phyloP scores from a whole-genome alignment of 2,888 invertebrate genomes.

The Trypoxylon attenuatum region DNA sequence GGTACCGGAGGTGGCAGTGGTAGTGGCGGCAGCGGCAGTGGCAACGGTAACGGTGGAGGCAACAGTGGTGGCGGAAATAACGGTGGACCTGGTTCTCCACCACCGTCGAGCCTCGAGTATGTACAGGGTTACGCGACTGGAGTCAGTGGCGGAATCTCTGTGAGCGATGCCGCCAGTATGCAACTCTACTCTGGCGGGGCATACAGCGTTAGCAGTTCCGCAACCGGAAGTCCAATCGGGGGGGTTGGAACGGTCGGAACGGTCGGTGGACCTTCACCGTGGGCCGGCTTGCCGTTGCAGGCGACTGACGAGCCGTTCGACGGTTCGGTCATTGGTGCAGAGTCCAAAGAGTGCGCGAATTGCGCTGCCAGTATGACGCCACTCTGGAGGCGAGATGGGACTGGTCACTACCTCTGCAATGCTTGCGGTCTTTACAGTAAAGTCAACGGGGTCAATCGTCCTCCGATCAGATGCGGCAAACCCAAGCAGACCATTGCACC shows the following conservation, averaged over 20 bases:
- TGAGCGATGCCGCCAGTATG: constrained; percentile 62
- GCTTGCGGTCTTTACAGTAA: constrained; percentile 82
- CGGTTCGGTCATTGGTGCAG: constrained; percentile 73
- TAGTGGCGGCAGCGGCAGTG: no score
- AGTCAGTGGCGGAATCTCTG: constrained; percentile 63
- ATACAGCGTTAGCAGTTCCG: constrained; percentile 69
- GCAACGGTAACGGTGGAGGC: no score
- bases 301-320: constrained; percentile 77
- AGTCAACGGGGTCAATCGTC: constrained; percentile 78
- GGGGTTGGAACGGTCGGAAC: no score
- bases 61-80: no score
- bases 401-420: constrained; percentile 91
- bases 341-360: constrained; percentile 84
- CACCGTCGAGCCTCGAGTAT: constrained; percentile 64
- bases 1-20: no score
- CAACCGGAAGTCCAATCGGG: constrained; percentile 75
- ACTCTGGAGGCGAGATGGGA: constrained; percentile 90
- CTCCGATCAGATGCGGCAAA: constrained; percentile 69
- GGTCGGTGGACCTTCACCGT: constrained; percentile 76
- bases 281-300: constrained; percentile 74
- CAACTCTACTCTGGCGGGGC: constrained; percentile 64
- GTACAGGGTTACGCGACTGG: constrained; percentile 66
- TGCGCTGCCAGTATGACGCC: constrained; percentile 83
- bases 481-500: constrained; percentile 66
- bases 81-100: constrained; percentile 55